A percentile compares a stretch with the other conserved stretches of the same genome.
phyloP scores from a whole-genome alignment of 2,888 invertebrate genomes.

The Caenorhabditis plicata region DNA sequence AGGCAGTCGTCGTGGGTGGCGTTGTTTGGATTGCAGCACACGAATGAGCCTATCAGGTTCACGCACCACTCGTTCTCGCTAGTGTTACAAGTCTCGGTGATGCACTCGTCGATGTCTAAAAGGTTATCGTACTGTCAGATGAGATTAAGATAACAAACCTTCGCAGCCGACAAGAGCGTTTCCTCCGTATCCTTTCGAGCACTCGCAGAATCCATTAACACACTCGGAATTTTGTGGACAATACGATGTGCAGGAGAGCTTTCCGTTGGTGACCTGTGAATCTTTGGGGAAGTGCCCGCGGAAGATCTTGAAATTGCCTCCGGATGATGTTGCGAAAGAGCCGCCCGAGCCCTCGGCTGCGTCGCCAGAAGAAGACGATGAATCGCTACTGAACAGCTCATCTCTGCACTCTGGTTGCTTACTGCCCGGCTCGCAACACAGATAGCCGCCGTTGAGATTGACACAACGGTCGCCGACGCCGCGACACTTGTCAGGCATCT shows the following conservation, averaged over 20 bases:
- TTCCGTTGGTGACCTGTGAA: constrained; percentile 17
- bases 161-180: constrained; percentile 49
- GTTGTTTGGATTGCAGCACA: constrained; percentile 56
- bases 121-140: no score
- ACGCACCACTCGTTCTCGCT: constrained; percentile 58
- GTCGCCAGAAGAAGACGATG: constrained; percentile 13
- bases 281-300: constrained; percentile 17
- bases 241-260: constrained; percentile 41
- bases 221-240: constrained; percentile 59
- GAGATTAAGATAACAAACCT: no score
- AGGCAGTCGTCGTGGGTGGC: constrained; percentile 39
- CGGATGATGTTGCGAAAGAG: constrained; percentile 15
- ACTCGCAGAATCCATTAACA: constrained; percentile 49
- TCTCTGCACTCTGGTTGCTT: constrained; percentile 46
- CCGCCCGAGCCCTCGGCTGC: constrained; percentile 25
- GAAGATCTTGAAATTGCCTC: constrained; percentile 16
- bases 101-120: constrained; percentile 50
- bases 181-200: constrained; percentile 55
- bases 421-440: constrained; percentile 51
- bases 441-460: constrained; percentile 52
- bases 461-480: constrained; percentile 59
- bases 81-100: constrained; percentile 35
- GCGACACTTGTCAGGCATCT: constrained; percentile 46
- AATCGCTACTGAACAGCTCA: constrained; percentile 17
- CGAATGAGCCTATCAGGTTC: constrained; percentile 60